Evolutionary conservation across 2,797 vertebrate genomes (phyloP).

Genomic region (Lacerta agilis): DNA sequence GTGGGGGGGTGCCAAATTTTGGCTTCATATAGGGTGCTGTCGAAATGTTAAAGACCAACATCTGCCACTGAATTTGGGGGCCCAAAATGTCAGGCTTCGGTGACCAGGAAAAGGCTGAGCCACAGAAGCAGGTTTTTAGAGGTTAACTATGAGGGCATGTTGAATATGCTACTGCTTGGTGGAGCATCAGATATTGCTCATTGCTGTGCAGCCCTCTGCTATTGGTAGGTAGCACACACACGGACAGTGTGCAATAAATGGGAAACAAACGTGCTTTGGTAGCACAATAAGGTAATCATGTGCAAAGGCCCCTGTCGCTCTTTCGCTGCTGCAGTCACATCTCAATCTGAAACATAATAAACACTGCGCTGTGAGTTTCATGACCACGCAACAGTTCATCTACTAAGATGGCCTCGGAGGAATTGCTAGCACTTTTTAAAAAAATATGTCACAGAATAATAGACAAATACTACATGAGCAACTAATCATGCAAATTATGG

Average conservation of each 20-base stretch:
- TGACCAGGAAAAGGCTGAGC: background rate
- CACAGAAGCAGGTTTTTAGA: background rate
- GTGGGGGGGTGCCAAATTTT: too few species aligned
- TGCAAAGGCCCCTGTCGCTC: background rate
- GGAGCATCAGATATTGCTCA: too few species aligned
- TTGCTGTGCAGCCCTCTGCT: background rate
- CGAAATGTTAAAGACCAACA: too few species aligned
- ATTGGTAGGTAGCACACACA: background rate
- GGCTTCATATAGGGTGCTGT: too few species aligned
- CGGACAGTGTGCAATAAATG: background rate
- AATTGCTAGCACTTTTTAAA: slow-evolving; percentile 56
- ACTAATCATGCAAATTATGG: slow-evolving; percentile 67
- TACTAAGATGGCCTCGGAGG: slow-evolving; percentile 42
- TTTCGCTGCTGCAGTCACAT: background rate
- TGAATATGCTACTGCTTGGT: background rate
- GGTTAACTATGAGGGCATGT: background rate
- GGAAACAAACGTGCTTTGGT: background rate
- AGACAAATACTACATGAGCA: slow-evolving; percentile 54
- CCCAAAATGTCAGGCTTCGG: background rate
- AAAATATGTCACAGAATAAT: slow-evolving; percentile 56
- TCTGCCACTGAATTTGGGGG: background rate
- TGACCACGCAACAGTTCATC: slow-evolving; percentile 27
- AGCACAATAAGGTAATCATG: background rate
- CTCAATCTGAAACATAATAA: background rate
- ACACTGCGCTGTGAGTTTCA: slow-evolving; percentile 21